Conservation (phyloP, 2,888 invertebrate species). For the Thyatira batis region DNA sequence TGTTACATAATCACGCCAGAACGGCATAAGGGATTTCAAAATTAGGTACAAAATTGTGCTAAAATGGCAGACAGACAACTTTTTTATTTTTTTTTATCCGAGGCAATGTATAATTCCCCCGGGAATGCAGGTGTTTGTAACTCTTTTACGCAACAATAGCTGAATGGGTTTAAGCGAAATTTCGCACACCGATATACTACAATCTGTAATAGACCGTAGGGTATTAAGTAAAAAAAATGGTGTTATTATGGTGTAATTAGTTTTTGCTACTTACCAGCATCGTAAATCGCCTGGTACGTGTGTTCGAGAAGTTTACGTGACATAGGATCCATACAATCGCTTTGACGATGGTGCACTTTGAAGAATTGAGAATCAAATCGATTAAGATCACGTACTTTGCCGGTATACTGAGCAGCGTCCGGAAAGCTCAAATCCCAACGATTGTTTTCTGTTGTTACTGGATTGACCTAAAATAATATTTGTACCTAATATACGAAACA, state of each 20-base stretch:
- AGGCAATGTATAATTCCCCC: too few relatives aligned
- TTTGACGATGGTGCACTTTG: slow-evolving; percentile 77
- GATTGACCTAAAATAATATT: slow-evolving; percentile 61
- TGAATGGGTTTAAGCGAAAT: too few relatives aligned
- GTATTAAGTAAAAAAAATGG: too few relatives aligned
- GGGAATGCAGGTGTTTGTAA: too few relatives aligned
- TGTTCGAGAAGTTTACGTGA: slow-evolving; percentile 42
- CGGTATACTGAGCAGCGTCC: slow-evolving; percentile 81
- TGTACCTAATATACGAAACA: neutral
- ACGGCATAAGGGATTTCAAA: too few relatives aligned
- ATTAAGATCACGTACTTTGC: slow-evolving; percentile 82
- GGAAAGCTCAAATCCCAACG: slow-evolving; percentile 53
- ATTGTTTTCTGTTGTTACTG: slow-evolving; percentile 83
- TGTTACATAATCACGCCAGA: too few relatives aligned
- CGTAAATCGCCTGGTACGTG: slow-evolving; percentile 45
- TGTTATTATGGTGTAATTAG: neutral
- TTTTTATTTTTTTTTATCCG: too few relatives aligned
- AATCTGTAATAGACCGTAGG: too few relatives aligned
- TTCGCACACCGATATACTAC: too few relatives aligned
- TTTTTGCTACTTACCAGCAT: slow-evolving; percentile 32
- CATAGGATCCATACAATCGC: slow-evolving; percentile 38
- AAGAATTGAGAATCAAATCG: slow-evolving; percentile 87
- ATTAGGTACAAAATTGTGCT: too few relatives aligned
- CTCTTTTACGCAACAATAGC: too few relatives aligned
- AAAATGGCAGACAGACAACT: too few relatives aligned